Evolutionary conservation across 2,113 vertebrate species (phyloP), one percentile per base, ranked within the genome.

Genomic region (Tetraodon nigroviridis): DNA sequence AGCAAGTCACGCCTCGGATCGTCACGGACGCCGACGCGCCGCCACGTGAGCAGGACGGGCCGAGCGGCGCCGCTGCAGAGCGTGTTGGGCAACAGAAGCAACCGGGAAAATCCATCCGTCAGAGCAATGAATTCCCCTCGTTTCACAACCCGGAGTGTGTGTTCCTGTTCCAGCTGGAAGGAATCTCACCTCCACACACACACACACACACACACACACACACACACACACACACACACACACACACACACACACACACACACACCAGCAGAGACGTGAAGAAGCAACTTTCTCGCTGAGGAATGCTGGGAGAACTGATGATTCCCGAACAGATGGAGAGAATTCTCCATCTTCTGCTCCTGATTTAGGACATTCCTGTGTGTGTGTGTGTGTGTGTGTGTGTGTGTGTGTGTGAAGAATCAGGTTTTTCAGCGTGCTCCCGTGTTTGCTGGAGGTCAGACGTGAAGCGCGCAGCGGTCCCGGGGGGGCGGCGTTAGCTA

Each of bases 401-500:
- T 32, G 37, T 46, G 57, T 55, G 51, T 41, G 37, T 51, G 19
- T 51, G 51, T 27, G 24, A 44, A 11, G 6, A 14, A 44, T 3
- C 2, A 4, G 7, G 17, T 45, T 45, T 1, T 45, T 15, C 44
- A 45, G 42, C 8, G 29, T 50, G 58, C 22, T 24, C 22, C 22
- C 22, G 22, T 64, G 75, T 42, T 16, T 19, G 6, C 17, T 45
- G 15, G 65, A 71, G 82, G 75, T 69, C 80, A 67, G 18, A 41
- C 75, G 32, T 63, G 72, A 80, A 79, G 69, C 62, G 67, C 69
- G 63, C 13, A 41, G 41, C 40, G 55, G 53, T 64, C 73, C 32
- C 27, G 15, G 64, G 60, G 42, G 72, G 27, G 71, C 57, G 14
- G 13, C 80, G 86, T 74, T 79, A 85, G 68, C 69, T 82, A 84